Percentiles rank a stretch among this genome's conserved stretches.
Evolutionary conservation across 2,113 vertebrate species (phyloP).

Genomic region (Gymnobelideus leadbeateri): DNA sequence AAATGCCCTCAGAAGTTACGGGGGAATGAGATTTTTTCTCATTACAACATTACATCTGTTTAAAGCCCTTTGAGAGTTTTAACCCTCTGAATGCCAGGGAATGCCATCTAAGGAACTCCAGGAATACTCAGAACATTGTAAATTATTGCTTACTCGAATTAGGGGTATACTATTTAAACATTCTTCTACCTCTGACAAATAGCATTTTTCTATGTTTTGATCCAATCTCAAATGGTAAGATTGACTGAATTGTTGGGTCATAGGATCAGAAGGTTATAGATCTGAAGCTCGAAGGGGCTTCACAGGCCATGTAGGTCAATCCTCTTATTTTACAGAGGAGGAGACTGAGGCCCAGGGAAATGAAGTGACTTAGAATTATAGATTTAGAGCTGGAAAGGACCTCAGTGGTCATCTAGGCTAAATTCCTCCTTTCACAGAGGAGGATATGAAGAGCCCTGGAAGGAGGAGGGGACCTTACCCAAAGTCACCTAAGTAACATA

Average conservation of each 20-base stretch:
- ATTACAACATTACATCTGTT: background rate
- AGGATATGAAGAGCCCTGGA: background rate
- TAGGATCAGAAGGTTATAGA: background rate
- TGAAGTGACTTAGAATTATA: background rate
- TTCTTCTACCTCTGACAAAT: background rate
- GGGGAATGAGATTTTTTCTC: background rate
- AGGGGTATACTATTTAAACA: background rate
- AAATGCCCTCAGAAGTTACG: background rate
- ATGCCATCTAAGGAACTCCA: background rate
- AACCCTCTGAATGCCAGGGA: background rate
- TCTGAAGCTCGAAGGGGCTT: background rate
- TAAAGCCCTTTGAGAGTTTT: background rate
- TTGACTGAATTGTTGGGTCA: background rate
- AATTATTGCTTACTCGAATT: background rate
- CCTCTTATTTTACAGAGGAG: background rate
- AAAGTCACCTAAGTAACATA: background rate
- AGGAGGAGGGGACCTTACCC: background rate
- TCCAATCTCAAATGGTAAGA: background rate
- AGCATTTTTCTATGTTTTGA: background rate
- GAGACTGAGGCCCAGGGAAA: background rate
- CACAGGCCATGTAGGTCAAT: background rate
- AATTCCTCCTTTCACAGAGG: background rate
- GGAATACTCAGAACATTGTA: background rate
- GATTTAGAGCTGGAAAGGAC: background rate
- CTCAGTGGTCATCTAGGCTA: too few species aligned